Percentiles rank a stretch among this genome's conserved stretches.
Evolutionary conservation across 2,113 vertebrate genomes (phyloP).

Genomic region (Notechis scutatus): DNA sequence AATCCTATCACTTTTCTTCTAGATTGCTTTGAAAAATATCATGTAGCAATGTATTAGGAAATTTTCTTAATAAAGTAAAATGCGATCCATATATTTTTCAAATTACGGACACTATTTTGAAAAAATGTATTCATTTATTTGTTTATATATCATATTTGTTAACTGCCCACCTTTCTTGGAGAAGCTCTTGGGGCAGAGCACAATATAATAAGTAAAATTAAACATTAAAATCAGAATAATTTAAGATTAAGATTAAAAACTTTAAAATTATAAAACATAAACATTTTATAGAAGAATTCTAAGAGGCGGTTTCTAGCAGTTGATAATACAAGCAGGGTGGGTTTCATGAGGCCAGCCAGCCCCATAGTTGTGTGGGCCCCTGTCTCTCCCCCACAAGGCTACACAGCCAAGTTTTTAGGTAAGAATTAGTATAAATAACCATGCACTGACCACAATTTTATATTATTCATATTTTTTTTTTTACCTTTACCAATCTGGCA

Average conservation of each 20-base stretch:
- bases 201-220: not conserved
- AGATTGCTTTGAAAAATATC: conserved; percentile 1
- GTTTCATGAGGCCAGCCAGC: not conserved
- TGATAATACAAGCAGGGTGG: not conserved
- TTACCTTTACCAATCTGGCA: not conserved
- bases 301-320: not conserved
- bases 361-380: not conserved
- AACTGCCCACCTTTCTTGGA: not conserved
- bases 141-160: not conserved
- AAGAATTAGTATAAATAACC: not conserved
- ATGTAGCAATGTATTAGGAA: not conserved
- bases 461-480: conserved; percentile 2
- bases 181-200: not conserved
- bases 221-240: not conserved
- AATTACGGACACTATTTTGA: not conserved
- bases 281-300: not conserved
- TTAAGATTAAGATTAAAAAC: not conserved
- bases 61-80: not conserved
- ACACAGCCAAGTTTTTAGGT: not conserved
- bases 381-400: not conserved
- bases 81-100: not conserved
- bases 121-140: not conserved
- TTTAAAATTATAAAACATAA: not conserved
- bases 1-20: conserved; percentile 28
- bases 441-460: not conserved